Conservation (phyloP, 2,888 invertebrate genomes). For the Mechanitis mazaeus region DNA sequence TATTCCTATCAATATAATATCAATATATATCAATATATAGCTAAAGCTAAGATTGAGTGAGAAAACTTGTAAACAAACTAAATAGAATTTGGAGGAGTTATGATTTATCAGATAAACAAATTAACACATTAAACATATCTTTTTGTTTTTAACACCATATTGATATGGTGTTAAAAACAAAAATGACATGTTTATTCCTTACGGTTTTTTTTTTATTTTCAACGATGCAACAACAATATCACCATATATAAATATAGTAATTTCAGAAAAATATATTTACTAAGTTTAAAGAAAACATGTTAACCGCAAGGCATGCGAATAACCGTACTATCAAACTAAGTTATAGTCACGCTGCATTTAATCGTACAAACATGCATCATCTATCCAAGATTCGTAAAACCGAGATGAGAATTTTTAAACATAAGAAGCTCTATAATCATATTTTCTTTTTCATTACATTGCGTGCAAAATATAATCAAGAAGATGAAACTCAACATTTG, state of each 20-base stretch:
- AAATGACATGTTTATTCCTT: too few relatives aligned
- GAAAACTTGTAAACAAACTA: too few relatives aligned
- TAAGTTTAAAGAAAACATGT: conserved; percentile 9
- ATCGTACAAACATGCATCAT: neutral
- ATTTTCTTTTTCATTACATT: neutral
- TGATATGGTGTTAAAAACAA: too few relatives aligned
- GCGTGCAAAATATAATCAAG: conserved; percentile 1
- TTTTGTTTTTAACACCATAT: too few relatives aligned
- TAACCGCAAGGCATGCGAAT: conserved; percentile 6
- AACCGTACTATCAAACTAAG: neutral
- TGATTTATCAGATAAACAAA: too few relatives aligned
- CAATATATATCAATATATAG: too few relatives aligned
- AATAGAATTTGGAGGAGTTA: too few relatives aligned
- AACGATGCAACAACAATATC: too few relatives aligned
- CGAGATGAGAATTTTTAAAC: neutral
- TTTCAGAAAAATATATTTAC: conserved; percentile 9
- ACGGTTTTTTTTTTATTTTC: too few relatives aligned
- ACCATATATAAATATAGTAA: neutral
- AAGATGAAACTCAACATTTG: conserved; percentile 12
- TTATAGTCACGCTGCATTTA: neutral
- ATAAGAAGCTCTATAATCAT: neutral
- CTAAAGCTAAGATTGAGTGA: too few relatives aligned
- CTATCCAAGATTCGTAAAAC: neutral
- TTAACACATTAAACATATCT: too few relatives aligned
- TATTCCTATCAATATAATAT: too few relatives aligned